Base-by-base conservation (phyloP, 2,888 invertebrate species). In the Spilosoma lubricipeda region DNA sequence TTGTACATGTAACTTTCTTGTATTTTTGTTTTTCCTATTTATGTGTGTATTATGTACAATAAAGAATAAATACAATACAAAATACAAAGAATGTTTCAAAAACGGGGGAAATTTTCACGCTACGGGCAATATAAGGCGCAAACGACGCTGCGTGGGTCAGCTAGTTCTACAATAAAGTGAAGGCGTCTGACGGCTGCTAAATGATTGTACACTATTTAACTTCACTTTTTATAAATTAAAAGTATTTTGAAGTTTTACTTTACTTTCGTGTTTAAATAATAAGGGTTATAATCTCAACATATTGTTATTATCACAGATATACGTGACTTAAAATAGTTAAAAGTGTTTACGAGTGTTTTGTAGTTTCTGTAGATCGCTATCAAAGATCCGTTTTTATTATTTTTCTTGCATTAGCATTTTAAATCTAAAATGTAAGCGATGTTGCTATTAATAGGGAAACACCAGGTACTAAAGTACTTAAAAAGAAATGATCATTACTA, bases 201-300 rank as follows among this genome's bases (percentile, higher is more conserved):
- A 27, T 45, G 45, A 56, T 69, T 56, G 3, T 68, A 30, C 59
- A 68, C 67, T 8, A 7, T 39, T 45, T 52, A 27, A 33, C n/a
- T 71, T 56, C 20, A 67, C 30, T 73, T 63, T 68, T 74, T 68
- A 69, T 73, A 70, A 80, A 82, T 80, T 75, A 42, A 45, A 48
- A 15, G 3, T 48, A 20, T 48, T 48, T 42, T 48, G 2, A 20
- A 20, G 15, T 48, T 18, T 48, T 18, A 77, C 74, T 59, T 39
- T 39, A 13, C n/a, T 56, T 79, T 75, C 77, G 69, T 70, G 76
- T 52, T 77, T 81, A 70, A 66, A 56, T 64, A 69, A 76, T 75
- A 64, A 71, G 71, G 45, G 70, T n/a, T 48, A 75, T 71, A 77
- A 1, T 27, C 27, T 15, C 27, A 59, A 27, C 4, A 27, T n/a